These are phyloP conservation scores for Tetropium fuscum DNA, from an alignment of 2,888 invertebrate genomes.

Conservation along the genomic window DNA sequence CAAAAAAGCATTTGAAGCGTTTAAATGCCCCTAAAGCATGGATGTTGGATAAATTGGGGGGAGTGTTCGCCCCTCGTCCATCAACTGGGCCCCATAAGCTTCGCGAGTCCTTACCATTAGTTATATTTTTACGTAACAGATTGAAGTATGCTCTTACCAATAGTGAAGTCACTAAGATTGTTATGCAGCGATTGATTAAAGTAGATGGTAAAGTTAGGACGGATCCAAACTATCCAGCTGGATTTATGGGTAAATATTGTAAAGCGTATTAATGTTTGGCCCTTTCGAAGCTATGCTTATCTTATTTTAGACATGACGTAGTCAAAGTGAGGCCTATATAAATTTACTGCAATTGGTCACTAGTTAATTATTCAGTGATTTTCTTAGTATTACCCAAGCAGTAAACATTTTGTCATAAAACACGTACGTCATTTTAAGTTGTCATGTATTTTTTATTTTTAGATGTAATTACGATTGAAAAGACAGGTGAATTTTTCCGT, in stretches of 20 bases:
- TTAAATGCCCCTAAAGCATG: slow-evolving; percentile 99
- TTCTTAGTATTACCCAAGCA: slow-evolving; percentile 69
- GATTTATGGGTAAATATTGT: slow-evolving; percentile 93
- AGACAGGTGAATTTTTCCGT: slow-evolving; percentile 97
- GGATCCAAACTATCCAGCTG: slow-evolving; percentile 97
- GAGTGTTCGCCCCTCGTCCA: slow-evolving; percentile 97
- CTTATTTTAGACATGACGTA: slow-evolving; percentile 47
- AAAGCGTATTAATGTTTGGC: slow-evolving; percentile 45
- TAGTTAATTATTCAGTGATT: slow-evolving; percentile 55
- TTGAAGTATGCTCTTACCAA: slow-evolving; percentile 98
- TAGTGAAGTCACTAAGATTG: slow-evolving; percentile 96
- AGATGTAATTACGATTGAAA: slow-evolving; percentile 99
- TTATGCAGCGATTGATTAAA: slow-evolving; percentile 97
- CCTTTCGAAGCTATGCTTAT: slow-evolving; percentile 63
- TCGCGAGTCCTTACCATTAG: slow-evolving; percentile 95
- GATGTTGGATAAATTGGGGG: slow-evolving; percentile 99
- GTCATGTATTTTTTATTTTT: slow-evolving; percentile 57
- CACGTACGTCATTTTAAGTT: background rate
- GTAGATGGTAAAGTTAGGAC: slow-evolving; percentile 99
- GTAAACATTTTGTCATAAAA: slow-evolving; percentile 58
- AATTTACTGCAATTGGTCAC: slow-evolving; percentile 66
- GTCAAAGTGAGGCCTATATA: slow-evolving; percentile 67
- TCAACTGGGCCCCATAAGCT: slow-evolving; percentile 98
- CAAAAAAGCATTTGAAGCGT: slow-evolving; percentile 99
- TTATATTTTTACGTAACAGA: slow-evolving; percentile 96